phyloP scores from a whole-genome alignment of 1,140 invertebrate genomes.

The Atta colombica region DNA sequence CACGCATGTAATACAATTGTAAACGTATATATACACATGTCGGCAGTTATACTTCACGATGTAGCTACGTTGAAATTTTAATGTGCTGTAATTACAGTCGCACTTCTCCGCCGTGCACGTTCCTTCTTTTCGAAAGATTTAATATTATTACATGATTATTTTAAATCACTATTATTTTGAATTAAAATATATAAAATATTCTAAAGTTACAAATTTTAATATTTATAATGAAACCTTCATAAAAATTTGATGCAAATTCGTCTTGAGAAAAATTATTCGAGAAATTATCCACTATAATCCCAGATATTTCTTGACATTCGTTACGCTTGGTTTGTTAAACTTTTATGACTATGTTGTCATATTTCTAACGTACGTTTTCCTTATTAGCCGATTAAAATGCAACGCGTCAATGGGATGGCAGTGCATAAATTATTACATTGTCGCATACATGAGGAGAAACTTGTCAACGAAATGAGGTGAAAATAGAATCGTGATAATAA shows the following conservation, averaged over 20 bases:
- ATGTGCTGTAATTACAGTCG: not conserved
- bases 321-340: not conserved
- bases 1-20: conserved; percentile 6
- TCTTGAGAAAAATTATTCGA: not conserved
- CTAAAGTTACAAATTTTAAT: not conserved
- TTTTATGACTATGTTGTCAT: not conserved
- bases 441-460: conserved; percentile 21
- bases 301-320: not conserved
- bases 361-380: not conserved
- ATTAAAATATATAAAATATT: not conserved
- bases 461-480: conserved; percentile 30
- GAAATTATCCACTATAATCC: not conserved
- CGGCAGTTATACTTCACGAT: conserved; percentile 7
- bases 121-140: not conserved
- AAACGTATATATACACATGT: not conserved
- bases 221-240: not conserved
- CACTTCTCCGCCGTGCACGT: not conserved
- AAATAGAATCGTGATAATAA: conserved; percentile 30
- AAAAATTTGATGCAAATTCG: not conserved
- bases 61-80: not conserved
- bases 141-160: not conserved
- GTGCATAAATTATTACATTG: not conserved
- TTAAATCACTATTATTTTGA: not conserved
- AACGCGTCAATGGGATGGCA: not conserved
- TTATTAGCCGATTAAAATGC: conserved; percentile 16